These are phyloP conservation scores for Mallotus villosus DNA, from an alignment of 2,797 vertebrate species.

Conservation along the genomic window DNA sequence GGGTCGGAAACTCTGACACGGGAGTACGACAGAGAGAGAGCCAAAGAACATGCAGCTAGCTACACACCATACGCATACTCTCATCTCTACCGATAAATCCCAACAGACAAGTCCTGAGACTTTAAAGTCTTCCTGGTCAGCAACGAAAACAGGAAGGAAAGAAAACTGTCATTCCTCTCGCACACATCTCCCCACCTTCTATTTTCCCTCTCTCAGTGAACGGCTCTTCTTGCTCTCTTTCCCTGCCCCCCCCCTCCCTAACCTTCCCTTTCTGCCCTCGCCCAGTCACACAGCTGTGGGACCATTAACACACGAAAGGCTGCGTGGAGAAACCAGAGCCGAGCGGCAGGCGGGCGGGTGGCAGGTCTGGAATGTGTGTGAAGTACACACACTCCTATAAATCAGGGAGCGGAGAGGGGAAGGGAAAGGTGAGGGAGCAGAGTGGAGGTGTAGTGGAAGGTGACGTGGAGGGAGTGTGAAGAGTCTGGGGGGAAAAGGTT, in stretches of 20 bases:
- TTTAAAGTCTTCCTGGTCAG: neutral
- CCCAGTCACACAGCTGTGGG: neutral
- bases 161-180: neutral
- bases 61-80: neutral
- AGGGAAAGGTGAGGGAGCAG: neutral
- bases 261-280: neutral
- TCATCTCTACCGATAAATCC: neutral
- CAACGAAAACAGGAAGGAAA: neutral
- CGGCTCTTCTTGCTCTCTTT: neutral
- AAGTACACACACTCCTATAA: neutral
- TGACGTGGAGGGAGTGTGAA: slow-evolving; percentile 8
- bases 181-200: neutral
- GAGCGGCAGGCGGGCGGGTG: neutral
- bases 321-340: neutral
- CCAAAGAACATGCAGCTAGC: slow-evolving; percentile 31
- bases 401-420: neutral
- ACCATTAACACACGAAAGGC: neutral
- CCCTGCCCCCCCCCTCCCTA: neutral
- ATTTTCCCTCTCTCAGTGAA: neutral
- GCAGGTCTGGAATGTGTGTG: slow-evolving; percentile 7
- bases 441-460: neutral
- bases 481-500: neutral
- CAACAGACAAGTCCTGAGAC: neutral
- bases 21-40: slow-evolving; percentile 43
- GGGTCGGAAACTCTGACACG: slow-evolving; percentile 62